These are phyloP conservation scores for Megaleporinus macrocephalus DNA, from an alignment of 2,113 vertebrate species.

Conservation along the genomic window DNA sequence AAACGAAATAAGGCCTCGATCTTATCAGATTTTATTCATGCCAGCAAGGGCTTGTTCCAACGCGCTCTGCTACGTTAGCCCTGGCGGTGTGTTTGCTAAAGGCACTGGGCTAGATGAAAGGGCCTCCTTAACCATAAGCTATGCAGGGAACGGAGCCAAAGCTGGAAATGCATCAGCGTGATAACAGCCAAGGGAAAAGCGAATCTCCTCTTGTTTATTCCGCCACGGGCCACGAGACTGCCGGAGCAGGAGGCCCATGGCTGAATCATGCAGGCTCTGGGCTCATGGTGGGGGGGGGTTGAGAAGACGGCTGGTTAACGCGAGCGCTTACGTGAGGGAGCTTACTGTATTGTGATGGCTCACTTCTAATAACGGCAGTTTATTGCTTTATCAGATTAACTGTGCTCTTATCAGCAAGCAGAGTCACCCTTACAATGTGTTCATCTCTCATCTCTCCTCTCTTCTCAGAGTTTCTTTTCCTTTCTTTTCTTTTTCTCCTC, in stretches of 20 bases:
- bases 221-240: constrained; percentile 38
- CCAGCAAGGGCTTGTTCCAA: constrained; percentile 78
- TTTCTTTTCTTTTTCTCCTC: neutral
- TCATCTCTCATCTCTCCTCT: neutral
- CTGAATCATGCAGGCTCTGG: constrained; percentile 52
- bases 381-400: neutral
- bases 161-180: constrained; percentile 80
- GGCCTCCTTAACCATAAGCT: constrained; percentile 80
- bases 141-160: constrained; percentile 80
- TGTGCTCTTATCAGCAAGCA: neutral
- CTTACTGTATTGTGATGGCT: neutral
- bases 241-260: constrained; percentile 58
- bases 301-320: neutral
- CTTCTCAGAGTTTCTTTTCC: neutral
- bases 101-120: constrained; percentile 80
- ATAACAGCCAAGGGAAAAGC: constrained; percentile 75
- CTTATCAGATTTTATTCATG: constrained; percentile 77
- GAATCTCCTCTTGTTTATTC: constrained; percentile 54
- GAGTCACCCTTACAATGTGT: neutral
- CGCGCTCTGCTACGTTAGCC: constrained; percentile 72
- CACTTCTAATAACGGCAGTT: neutral
- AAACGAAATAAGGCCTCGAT: constrained; percentile 78
- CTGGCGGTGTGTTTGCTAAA: constrained; percentile 76
- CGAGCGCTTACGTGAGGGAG: constrained; percentile 2
- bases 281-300: neutral